A percentile compares a stretch with the other conserved stretches of the same genome.
These are phyloP conservation scores for Cyprinella venusta DNA, from an alignment of 2,797 vertebrate genomes.

Conservation along the genomic window DNA sequence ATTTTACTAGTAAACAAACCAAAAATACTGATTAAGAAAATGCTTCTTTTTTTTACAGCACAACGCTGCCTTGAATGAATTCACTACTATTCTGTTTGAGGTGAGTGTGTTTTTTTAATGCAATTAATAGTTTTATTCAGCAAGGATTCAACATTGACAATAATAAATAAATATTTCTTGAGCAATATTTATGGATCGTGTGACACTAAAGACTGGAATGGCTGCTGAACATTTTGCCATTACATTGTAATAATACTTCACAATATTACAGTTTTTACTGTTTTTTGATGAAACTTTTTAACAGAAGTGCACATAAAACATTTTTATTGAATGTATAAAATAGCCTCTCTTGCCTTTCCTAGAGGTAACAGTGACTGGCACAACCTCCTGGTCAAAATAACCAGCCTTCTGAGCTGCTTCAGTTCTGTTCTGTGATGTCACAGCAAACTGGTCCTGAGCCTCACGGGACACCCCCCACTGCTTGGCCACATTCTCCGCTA, in stretches of 20 bases:
- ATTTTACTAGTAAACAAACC: background rate
- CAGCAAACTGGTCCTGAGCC: conserved; percentile 87
- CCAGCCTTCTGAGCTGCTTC: conserved; percentile 92
- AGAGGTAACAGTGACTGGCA: conserved; percentile 86
- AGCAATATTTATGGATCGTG: no score
- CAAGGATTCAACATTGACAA: no score
- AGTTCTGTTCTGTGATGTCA: conserved; percentile 87
- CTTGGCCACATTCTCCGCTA: conserved; percentile 96
- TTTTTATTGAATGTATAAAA: background rate
- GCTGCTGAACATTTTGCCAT: background rate
- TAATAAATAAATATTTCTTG: no score
- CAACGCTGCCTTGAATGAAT: background rate
- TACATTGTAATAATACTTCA: background rate
- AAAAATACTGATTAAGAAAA: background rate
- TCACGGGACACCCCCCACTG: conserved; percentile 87
- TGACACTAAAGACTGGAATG: background rate
- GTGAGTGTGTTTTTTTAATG: background rate
- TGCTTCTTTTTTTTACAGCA: background rate
- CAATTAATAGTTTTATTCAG: background rate
- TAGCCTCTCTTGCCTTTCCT: conserved; percentile 83
- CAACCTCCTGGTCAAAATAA: conserved; percentile 91
- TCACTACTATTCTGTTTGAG: background rate
- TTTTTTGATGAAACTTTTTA: background rate
- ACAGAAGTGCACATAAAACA: background rate
- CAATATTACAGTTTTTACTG: background rate